A percentile compares a stretch with the other conserved stretches of the same genome.
Evolutionary conservation across 2,113 vertebrate genomes (phyloP).

Genomic region (Alouatta palliata): DNA sequence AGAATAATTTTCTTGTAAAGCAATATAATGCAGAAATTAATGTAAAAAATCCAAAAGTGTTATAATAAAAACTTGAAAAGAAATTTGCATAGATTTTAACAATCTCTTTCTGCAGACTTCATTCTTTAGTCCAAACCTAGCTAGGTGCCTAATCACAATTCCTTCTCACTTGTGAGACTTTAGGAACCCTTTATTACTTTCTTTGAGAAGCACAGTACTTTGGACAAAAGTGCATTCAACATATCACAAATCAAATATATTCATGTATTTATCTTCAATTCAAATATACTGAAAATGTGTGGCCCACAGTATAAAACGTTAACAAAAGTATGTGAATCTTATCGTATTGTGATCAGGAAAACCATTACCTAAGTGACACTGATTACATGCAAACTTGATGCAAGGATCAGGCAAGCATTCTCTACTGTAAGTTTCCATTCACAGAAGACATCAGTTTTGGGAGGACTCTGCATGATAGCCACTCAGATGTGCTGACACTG

Average conservation of each 20-base stretch:
- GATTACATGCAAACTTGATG: not conserved
- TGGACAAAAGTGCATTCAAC: not conserved
- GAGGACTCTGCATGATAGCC: not conserved
- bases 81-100: not conserved
- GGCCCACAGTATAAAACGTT: not conserved
- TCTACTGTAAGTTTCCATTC: not conserved
- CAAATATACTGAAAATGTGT: not conserved
- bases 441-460: not conserved
- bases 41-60: not conserved
- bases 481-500: not conserved
- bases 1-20: not conserved
- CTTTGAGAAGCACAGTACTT: not conserved
- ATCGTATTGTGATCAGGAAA: not conserved
- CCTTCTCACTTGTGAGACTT: not conserved
- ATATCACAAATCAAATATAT: not conserved
- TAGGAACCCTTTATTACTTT: not conserved
- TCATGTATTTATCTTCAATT: not conserved
- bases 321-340: not conserved
- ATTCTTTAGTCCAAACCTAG: not conserved
- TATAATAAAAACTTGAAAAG: not conserved
- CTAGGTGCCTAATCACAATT: not conserved
- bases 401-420: not conserved
- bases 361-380: not conserved
- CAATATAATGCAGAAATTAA: not conserved
- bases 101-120: not conserved